Percentiles rank a stretch among this genome's conserved stretches.
phyloP scores from a whole-genome alignment of 1,140 invertebrate genomes.

The Brachionus plicatilis region DNA sequence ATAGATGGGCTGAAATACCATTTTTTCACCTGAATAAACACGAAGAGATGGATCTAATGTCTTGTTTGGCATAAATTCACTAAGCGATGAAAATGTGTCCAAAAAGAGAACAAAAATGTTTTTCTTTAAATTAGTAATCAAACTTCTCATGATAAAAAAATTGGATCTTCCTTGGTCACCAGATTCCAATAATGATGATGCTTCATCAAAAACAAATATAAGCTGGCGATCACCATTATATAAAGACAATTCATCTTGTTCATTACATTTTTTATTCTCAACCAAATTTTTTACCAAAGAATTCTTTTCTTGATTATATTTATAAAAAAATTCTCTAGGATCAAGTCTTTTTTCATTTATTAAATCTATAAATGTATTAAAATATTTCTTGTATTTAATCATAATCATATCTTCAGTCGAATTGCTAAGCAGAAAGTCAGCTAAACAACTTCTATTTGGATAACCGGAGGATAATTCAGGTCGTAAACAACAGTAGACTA shows the following conservation, averaged over 20 bases:
- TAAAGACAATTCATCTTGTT: background rate
- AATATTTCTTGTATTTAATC: background rate
- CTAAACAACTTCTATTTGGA: background rate
- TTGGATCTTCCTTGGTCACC: background rate
- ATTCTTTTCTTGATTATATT: background rate
- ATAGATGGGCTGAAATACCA: background rate
- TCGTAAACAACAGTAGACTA: background rate
- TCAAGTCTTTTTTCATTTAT: background rate
- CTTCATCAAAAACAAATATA: background rate
- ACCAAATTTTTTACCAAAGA: background rate
- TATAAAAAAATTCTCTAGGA: background rate
- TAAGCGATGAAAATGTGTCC: background rate
- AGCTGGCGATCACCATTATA: background rate
- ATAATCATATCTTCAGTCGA: background rate
- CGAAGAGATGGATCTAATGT: background rate
- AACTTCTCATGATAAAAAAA: slow-evolving; percentile 1
- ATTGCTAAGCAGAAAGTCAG: background rate
- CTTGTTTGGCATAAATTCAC: background rate
- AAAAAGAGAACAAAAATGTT: slow-evolving; percentile 18
- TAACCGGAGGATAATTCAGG: background rate
- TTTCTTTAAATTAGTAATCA: background rate
- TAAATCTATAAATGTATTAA: background rate
- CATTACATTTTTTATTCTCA: background rate
- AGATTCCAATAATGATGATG: background rate
- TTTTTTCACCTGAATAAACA: background rate